phyloP scores from a whole-genome alignment of 2,797 vertebrate species.

The Halcyon badia region DNA sequence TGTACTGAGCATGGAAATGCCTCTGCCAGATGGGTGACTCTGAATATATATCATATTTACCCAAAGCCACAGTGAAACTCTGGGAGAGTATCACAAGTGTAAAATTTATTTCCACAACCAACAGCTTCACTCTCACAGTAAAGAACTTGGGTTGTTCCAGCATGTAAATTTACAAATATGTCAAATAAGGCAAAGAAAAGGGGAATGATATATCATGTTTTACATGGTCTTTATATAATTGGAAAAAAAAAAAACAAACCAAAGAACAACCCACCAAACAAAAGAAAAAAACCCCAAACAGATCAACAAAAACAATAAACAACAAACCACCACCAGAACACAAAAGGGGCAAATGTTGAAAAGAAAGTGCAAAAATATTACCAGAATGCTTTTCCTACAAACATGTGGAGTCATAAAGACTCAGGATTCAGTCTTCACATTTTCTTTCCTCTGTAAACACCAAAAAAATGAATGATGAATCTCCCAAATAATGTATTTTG shows the following conservation, averaged over 20 bases:
- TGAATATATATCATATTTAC: rapidly evolving
- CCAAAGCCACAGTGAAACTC: neutral
- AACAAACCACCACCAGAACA: neutral
- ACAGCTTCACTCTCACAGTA: neutral
- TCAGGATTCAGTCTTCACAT: neutral
- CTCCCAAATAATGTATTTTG: neutral
- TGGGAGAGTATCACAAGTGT: neutral
- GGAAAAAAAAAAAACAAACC: rapidly evolving
- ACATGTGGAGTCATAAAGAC: neutral
- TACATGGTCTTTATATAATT: neutral
- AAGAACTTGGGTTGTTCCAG: neutral
- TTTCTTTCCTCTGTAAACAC: neutral
- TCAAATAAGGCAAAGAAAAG: neutral
- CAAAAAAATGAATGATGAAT: neutral
- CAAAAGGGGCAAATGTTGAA: neutral
- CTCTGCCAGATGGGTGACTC: neutral
- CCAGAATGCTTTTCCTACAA: neutral
- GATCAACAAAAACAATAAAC: neutral
- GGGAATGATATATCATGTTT: neutral
- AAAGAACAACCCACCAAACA: rapidly evolving
- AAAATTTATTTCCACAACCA: neutral
- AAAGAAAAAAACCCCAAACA: neutral
- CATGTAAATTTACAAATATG: neutral
- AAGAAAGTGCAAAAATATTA: neutral
- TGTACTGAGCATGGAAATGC: neutral